Percentiles rank a stretch among this genome's conserved stretches.
These are phyloP conservation scores for Agriopis marginaria DNA, from an alignment of 2,888 invertebrate genomes.

Conservation along the genomic window DNA sequence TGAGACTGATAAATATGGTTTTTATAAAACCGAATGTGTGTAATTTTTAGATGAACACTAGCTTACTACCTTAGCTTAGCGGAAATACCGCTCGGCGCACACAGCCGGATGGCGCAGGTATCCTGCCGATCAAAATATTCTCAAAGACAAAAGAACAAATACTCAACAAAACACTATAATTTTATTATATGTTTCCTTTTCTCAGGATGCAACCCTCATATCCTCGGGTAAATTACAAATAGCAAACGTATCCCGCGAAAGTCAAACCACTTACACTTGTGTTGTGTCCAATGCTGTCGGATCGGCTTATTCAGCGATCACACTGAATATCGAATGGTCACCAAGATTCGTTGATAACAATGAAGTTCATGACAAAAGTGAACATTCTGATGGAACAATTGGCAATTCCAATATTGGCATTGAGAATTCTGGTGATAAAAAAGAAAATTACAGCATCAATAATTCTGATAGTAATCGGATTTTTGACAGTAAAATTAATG, in stretches of 20 bases:
- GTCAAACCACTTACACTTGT: constrained; percentile 86
- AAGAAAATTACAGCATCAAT: not conserved
- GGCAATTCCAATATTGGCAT: not conserved
- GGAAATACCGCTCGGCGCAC: too few species aligned
- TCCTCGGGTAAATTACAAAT: constrained; percentile 59
- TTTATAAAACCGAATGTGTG: too few species aligned
- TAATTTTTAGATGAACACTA: too few species aligned
- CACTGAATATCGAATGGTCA: constrained; percentile 84
- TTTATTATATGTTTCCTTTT: constrained; percentile 18
- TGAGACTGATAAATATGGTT: too few species aligned
- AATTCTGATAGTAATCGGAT: not conserved
- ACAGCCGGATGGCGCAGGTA: too few species aligned
- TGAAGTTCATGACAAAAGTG: not conserved
- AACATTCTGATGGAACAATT: not conserved
- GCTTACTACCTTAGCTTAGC: too few species aligned
- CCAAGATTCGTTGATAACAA: constrained; percentile 59
- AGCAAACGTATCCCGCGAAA: constrained; percentile 66
- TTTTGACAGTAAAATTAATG: too few species aligned
- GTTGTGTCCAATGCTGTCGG: constrained; percentile 87
- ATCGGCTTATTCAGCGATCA: constrained; percentile 77
- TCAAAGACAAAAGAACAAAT: too few species aligned
- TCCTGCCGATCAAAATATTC: too few species aligned
- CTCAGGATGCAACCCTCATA: constrained; percentile 69
- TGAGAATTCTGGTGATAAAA: not conserved
- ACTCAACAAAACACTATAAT: not conserved